A percentile compares a stretch with the other conserved stretches of the same genome.
phyloP scores from a whole-genome alignment of 2,797 vertebrate species.

The Molossus molossus region DNA sequence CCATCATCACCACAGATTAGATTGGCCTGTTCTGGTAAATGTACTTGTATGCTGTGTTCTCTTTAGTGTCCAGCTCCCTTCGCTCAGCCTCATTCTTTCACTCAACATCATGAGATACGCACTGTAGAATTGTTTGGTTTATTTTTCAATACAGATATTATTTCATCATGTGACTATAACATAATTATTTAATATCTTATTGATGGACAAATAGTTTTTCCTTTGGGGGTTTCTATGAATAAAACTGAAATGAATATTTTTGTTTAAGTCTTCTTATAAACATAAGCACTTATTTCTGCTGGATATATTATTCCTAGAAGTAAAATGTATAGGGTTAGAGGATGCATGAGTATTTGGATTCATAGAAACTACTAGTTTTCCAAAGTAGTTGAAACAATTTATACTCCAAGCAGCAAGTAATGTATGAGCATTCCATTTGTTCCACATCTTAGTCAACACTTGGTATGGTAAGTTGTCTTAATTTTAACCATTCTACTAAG shows the following conservation, averaged over 20 bases:
- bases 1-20: not conserved
- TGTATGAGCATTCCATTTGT: slow-evolving; percentile 2
- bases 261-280: slow-evolving; percentile 12
- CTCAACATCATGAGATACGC: not conserved
- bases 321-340: not conserved
- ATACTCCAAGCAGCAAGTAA: slow-evolving; percentile 1
- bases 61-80: not conserved
- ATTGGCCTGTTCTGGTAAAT: not conserved
- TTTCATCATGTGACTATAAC: not conserved
- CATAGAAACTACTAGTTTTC: slow-evolving; percentile 10
- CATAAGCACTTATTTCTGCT: not conserved
- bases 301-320: not conserved
- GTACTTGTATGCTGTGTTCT: no score
- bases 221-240: not conserved
- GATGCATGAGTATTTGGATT: not conserved
- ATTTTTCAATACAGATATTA: not conserved
- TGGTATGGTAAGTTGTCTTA: not conserved
- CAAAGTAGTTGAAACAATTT: not conserved
- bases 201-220: not conserved
- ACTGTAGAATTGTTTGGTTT: not conserved
- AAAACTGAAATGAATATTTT: not conserved
- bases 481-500: not conserved
- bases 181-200: not conserved
- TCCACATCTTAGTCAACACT: slow-evolving; percentile 39
- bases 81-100: slow-evolving; percentile 1